A percentile compares a stretch with the other conserved stretches of the same genome.
These are phyloP conservation scores for Vicugna pacos DNA, from an alignment of 2,113 vertebrate species.

Conservation along the genomic window DNA sequence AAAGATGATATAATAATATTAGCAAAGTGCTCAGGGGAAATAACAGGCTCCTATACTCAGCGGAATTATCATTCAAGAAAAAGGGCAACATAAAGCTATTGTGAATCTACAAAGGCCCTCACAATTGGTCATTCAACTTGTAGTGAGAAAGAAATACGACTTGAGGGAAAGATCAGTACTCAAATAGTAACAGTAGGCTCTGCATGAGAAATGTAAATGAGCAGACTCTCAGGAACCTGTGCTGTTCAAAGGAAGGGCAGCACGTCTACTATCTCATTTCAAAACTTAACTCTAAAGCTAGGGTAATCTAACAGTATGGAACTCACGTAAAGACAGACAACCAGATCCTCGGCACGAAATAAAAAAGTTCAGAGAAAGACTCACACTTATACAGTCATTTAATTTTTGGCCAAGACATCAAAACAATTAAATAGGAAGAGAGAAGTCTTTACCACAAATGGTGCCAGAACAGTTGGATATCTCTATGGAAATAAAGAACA, in stretches of 20 bases:
- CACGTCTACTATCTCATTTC: neutral
- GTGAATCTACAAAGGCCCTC: neutral
- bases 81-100: neutral
- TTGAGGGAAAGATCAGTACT: neutral
- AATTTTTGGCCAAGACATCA: neutral
- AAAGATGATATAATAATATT: neutral
- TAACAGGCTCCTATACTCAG: neutral
- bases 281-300: neutral
- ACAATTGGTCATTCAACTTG: neutral
- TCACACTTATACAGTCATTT: neutral
- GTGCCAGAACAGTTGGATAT: neutral
- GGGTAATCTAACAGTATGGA: neutral
- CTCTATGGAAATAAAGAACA: neutral
- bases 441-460: neutral
- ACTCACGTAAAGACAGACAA: neutral
- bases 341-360: neutral
- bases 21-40: neutral
- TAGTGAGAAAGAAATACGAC: neutral
- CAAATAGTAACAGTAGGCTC: neutral
- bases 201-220: neutral
- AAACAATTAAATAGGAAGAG: neutral
- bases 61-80: neutral
- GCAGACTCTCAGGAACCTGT: neutral
- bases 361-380: neutral
- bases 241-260: neutral